Conservation (phyloP, 1,140 invertebrate species). For the Caerostris darwini region DNA sequence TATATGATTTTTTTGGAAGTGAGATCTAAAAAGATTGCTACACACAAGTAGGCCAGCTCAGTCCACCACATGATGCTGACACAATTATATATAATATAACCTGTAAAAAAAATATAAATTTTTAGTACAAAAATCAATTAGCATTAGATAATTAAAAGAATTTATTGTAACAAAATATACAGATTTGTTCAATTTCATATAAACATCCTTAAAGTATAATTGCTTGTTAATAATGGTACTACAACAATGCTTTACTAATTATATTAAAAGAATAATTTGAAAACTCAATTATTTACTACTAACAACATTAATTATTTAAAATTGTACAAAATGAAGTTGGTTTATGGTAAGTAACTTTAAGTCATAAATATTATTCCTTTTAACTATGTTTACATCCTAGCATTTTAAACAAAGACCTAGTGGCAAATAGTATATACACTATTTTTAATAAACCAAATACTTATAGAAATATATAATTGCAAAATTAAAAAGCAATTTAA, state of each 20-base stretch:
- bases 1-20: background rate
- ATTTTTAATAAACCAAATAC: too few species aligned
- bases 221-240: background rate
- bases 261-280: background rate
- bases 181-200: background rate
- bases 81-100: constrained; percentile 91
- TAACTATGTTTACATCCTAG: too few species aligned
- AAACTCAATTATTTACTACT: background rate
- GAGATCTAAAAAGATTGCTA: constrained; percentile 34
- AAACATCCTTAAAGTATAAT: background rate
- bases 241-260: background rate
- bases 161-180: background rate
- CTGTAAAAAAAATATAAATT: constrained; percentile 79
- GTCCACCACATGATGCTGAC: constrained; percentile 92
- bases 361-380: too few species aligned
- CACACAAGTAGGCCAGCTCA: constrained; percentile 89
- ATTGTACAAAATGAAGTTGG: too few species aligned
- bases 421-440: too few species aligned
- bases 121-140: background rate
- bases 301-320: too few species aligned
- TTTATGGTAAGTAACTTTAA: too few species aligned
- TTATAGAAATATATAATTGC: too few species aligned
- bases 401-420: too few species aligned
- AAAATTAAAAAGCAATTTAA: too few species aligned
- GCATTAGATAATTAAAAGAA: background rate